Conservation (phyloP, 2,797 vertebrate genomes). For the Crocidura indochinensis region DNA sequence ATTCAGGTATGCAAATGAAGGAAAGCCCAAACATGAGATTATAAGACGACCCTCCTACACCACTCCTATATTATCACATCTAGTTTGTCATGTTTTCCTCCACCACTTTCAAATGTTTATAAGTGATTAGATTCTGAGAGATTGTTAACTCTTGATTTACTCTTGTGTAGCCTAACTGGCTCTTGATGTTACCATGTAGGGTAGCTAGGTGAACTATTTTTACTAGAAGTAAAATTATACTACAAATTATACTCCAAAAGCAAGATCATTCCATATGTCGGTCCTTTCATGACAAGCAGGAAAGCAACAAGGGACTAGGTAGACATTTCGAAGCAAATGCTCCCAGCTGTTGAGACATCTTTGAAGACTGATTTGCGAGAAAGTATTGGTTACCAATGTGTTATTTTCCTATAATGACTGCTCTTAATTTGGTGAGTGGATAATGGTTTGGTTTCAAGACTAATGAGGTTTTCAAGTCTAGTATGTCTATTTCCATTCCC, state of each 20-base stretch:
- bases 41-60: neutral
- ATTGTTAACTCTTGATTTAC: neutral
- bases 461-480: neutral
- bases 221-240: neutral
- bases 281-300: neutral
- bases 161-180: neutral
- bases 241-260: neutral
- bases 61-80: no score
- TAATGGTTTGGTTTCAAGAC: conserved; percentile 26
- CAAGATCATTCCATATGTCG: neutral
- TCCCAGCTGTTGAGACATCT: neutral
- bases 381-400: neutral
- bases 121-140: neutral
- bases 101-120: neutral
- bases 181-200: neutral
- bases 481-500: conserved; percentile 34
- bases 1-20: neutral
- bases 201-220: neutral
- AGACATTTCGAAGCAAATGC: neutral
- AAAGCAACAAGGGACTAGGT: neutral
- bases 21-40: neutral
- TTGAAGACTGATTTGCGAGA: conserved; percentile 1
- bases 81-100: neutral
- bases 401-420: neutral
- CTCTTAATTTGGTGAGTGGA: conserved; percentile 55